Base-by-base conservation (phyloP, 2,888 invertebrate species). In the Stenodema calcarata region DNA sequence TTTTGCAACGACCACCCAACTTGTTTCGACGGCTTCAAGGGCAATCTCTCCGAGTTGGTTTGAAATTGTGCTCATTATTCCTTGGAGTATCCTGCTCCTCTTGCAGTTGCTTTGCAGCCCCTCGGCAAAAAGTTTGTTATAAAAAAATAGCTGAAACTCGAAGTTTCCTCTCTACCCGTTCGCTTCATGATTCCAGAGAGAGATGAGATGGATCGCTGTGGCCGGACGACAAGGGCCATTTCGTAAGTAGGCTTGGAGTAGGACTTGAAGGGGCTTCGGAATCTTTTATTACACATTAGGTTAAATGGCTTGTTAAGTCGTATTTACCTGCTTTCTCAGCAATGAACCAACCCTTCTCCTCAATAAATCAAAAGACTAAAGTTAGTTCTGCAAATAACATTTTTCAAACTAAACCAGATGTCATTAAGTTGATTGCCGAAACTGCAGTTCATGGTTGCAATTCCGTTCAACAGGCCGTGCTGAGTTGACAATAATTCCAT, bases 271-370 rank as follows among this genome's bases (percentile, higher is more conserved):
- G 54, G 78, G 85, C 80, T 80, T 50, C 69, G 23, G 87, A 87
- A 87, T 84, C 23, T 87, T 87, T 73, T 80, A 75, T 69, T 42
- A 41, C 85, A 62, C 78, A 81, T 87, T 87, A 85, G 79, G 76
- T 84, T 87, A 84, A 87, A 81, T 87, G 84, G 87, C 79, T 80
- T 79, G 78, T 87, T 87, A 84, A 78, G 42, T 42, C 73, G 16
- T 28, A n/a, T 35, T 27, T 35, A 73, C 28, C 73, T 27, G 69
- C 28, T 69, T n/a, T 9, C 44, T 44, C 16, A 14, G 44, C 44
- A 44, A 44, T 16, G 44, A 44, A 44, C 44, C 11, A 44, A 44
- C 44, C 44, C 11, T 44, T 16, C 44, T 14, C 16, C 44, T 14
- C 16, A 16, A 1, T 44, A 44, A 44, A 44, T 44, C 16, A 44